Base-by-base conservation (phyloP, 2,113 vertebrate genomes). In the Oryzias woworae region DNA sequence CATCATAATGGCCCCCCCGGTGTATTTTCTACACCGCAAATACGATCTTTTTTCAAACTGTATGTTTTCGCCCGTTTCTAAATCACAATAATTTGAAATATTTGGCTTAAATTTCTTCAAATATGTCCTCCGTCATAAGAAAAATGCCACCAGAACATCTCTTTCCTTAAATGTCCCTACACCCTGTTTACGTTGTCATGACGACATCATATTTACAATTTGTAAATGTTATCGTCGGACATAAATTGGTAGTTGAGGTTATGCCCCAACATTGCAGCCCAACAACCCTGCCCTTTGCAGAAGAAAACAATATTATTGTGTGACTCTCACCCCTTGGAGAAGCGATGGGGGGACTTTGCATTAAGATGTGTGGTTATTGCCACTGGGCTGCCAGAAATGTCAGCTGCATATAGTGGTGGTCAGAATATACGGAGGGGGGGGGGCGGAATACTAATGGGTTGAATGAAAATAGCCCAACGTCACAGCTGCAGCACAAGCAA, bases 371-470 rank as follows among this genome's bases (percentile, higher is more conserved):
- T 74, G 76, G 22, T 53, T 71, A 76, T 82, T 68, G 71, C 68
- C 70, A 49, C 59, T 14, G 0, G 78, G 73, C 77, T 71, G 66
- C 68, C 60, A 77, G 60, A 85, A 87, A 82, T 85, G 81, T 88
- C 87, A 85, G 68, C 61, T 53, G 57, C 74, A 73, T 75, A 78
- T 71, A 62, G 58, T 7, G 46, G 69, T 72, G 80, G 69, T 67
- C 77, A 70, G 58, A 43, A 16, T 52, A 12, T 2, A 41, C 62
- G 55, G 72, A 53, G 73, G 28, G 53, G 15, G 14, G 51, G 53
- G 71, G 61, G 54, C 64, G 43, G 84, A 78, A 86, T 86, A 77
- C 70, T 76, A 69, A 82, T 82, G 66, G 64, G 65, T 51, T 31
- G 26, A 60, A 55, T 51, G 56, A 51, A 58, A 65, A 74, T n/a